Conservation (phyloP, 2,888 invertebrate genomes). For the Mythimna albipuncta region DNA sequence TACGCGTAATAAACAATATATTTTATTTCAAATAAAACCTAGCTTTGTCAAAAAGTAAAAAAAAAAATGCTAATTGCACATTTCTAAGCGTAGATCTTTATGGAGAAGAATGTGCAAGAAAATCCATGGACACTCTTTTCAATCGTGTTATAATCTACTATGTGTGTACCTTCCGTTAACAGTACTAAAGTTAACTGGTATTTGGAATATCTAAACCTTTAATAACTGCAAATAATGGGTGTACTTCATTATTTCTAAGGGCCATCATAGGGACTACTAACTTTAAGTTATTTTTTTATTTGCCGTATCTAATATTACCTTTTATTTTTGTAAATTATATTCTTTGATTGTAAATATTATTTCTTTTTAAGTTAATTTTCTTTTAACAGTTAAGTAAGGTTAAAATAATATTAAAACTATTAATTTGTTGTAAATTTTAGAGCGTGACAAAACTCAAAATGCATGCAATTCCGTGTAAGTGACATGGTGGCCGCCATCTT, state of each 20-base stretch:
- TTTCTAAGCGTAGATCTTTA: no score
- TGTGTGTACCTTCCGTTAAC: background rate
- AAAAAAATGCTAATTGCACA: no score
- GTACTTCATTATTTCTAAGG: background rate
- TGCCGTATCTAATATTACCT: conserved; percentile 18
- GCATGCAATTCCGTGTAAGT: conserved; percentile 86
- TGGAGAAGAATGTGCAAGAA: no score
- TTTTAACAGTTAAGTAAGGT: conserved; percentile 36
- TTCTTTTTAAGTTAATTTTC: conserved; percentile 36
- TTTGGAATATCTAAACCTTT: conserved; percentile 1
- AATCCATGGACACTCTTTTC: no score
- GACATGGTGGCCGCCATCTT: conserved; percentile 84
- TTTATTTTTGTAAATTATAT: conserved; percentile 30
- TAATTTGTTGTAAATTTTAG: conserved; percentile 82
- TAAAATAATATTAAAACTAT: conserved; percentile 46
- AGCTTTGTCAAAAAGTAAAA: no score
- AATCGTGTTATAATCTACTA: background rate
- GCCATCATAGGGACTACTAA: background rate
- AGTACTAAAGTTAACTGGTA: conserved; percentile 29
- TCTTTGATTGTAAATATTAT: conserved; percentile 54
- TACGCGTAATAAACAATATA: background rate
- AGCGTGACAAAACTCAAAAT: conserved; percentile 88
- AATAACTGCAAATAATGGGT: background rate
- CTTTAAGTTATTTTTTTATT: conserved; percentile 42
- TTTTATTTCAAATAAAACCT: no score